Base-by-base conservation (phyloP, 2,888 invertebrate genomes). In the Ecdyonurus torrentis region DNA sequence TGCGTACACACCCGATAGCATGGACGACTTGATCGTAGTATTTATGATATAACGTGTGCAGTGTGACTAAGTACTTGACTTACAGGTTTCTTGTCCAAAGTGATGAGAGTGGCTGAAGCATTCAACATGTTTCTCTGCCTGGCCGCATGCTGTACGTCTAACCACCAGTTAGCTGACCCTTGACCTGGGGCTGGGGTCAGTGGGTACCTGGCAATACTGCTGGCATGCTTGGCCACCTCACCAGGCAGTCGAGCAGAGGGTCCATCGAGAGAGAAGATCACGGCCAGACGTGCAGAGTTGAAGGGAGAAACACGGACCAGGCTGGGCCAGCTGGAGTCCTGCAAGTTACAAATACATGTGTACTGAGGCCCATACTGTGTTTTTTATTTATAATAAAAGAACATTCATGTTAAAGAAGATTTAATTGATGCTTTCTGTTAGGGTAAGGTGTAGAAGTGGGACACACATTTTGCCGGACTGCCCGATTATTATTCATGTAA, bases 271-370 rank as follows among this genome's bases (percentile, higher is more conserved):
- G 55, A 55, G 22, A 55, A 55, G 55, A 55, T 55, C 7, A 55
- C 55, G n/a, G 55, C 55, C 55, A 55, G 22, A 7, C 55, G n/a
- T 5, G 55, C 55, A n/a, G 55, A 55, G 55, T 55, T 55, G 55
- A 55, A 55, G 3, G 55, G 55, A 55, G 55, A 55, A 5, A 55
- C 10, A 7, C 55, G n/a, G 19, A 55, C 7, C 55, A 55, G 22
- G n/a, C 55, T n/a, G 55, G 55, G 55, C 55, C 55, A 55, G 5
- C 7, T 20, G 7, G 55, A 55, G 55, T 55, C 55, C 55, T 55
- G 55, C 15, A n/a, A n/a, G n/a, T n/a, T n/a, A n/a, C n/a, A n/a
- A n/a, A n/a, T n/a, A n/a, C n/a, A 10, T 50, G 7, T 7, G 18
- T 10, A 10, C 18, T 10, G 18, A 10, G 7, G 7, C 18, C 18